These are phyloP conservation scores for Dryobates pubescens DNA, from an alignment of 2,797 vertebrate species.

Conservation along the genomic window DNA sequence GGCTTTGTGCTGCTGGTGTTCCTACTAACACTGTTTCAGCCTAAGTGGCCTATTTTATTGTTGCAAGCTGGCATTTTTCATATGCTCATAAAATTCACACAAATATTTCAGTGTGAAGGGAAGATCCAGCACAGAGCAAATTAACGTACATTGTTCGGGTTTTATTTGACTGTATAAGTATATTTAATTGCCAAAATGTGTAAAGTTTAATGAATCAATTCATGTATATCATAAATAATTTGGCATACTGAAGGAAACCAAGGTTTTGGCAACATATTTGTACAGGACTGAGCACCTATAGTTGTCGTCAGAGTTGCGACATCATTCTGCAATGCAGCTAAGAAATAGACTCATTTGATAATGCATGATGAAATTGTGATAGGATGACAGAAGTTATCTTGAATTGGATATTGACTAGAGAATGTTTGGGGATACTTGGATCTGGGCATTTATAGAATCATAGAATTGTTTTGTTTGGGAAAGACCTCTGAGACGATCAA, in stretches of 20 bases:
- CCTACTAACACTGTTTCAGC: not conserved
- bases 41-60: not conserved
- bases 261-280: constrained; percentile 27
- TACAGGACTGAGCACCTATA: not conserved
- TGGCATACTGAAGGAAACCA: constrained; percentile 22
- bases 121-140: not conserved
- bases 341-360: not conserved
- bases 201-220: constrained; percentile 65
- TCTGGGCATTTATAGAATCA: not conserved
- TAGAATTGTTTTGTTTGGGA: too few species aligned
- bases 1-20: not conserved
- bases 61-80: constrained; percentile 39
- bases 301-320: not conserved
- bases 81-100: not conserved
- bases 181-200: constrained; percentile 23
- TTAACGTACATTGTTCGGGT: not conserved
- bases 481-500: too few species aligned
- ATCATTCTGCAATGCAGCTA: not conserved
- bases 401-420: not conserved
- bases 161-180: constrained; percentile 36
- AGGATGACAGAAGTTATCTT: not conserved
- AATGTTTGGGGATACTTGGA: not conserved
- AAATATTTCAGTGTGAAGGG: constrained; percentile 24
- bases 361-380: not conserved
- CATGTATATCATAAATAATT: constrained; percentile 55